A percentile compares a stretch with the other conserved stretches of the same genome.
These are phyloP conservation scores for Taenioides sp. DNA, from an alignment of 2,797 vertebrate genomes.

Conservation along the genomic window DNA sequence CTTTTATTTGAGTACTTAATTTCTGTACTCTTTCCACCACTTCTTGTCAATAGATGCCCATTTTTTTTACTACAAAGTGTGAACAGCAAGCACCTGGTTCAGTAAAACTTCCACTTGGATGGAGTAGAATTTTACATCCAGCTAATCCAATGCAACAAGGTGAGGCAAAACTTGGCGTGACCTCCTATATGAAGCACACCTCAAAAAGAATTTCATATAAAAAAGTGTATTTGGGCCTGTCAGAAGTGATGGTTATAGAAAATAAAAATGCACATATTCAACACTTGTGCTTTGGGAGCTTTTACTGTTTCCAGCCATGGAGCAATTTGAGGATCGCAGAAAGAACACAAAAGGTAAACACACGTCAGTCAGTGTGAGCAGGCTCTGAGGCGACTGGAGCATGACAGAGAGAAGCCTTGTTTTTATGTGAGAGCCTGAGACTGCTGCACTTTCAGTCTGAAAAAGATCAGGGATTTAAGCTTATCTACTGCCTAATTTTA, in stretches of 20 bases:
- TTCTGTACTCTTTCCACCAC: background rate
- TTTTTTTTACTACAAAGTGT: background rate
- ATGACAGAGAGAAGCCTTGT: constrained; percentile 31
- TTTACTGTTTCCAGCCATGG: constrained; percentile 52
- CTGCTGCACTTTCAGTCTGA: constrained; percentile 16
- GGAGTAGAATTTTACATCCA: constrained; percentile 10
- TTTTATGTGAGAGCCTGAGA: constrained; percentile 13
- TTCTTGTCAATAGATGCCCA: background rate
- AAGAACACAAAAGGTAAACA: constrained; percentile 63
- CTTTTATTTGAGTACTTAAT: no score
- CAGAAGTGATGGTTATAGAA: constrained; percentile 50
- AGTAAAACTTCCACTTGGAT: constrained; percentile 12
- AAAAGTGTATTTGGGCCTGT: constrained; percentile 44
- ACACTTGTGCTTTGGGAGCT: constrained; percentile 52
- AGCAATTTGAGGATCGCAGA: constrained; percentile 60
- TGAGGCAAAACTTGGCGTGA: constrained; percentile 29
- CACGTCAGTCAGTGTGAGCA: constrained; percentile 57
- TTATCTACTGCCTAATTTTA: background rate
- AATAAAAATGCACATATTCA: constrained; percentile 73
- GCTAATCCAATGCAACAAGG: constrained; percentile 27
- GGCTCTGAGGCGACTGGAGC: constrained; percentile 50
- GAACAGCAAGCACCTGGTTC: constrained; percentile 18
- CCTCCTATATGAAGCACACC: constrained; percentile 26
- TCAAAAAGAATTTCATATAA: constrained; percentile 18
- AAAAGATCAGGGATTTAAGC: constrained; percentile 5